A percentile compares a stretch with the other conserved stretches of the same genome.
Evolutionary conservation across 2,888 invertebrate genomes (phyloP).

Genomic region (Toxonevra muliebris): DNA sequence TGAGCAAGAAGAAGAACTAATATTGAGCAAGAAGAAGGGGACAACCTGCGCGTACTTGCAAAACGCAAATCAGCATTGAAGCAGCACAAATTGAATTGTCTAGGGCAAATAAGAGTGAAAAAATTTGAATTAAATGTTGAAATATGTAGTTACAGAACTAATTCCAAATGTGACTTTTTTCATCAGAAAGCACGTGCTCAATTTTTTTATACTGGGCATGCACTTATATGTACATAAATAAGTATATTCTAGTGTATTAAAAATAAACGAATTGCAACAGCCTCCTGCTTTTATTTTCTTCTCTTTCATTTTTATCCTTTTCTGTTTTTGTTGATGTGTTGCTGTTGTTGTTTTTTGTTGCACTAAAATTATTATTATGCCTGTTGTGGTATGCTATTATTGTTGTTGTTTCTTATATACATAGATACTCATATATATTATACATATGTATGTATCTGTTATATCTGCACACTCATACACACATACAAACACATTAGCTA

Average conservation of each 20-base stretch:
- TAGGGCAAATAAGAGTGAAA: too few relatives aligned
- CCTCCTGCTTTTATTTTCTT: slow-evolving; percentile 24
- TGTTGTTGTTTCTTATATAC: slow-evolving; percentile 3
- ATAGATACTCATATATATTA: background rate
- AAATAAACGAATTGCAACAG: slow-evolving; percentile 13
- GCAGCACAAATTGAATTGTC: too few relatives aligned
- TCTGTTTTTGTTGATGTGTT: slow-evolving; percentile 34
- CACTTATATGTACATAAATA: background rate
- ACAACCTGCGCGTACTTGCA: too few relatives aligned
- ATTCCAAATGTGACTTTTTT: too few relatives aligned
- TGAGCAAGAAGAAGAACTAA: too few relatives aligned
- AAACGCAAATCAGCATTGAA: too few relatives aligned
- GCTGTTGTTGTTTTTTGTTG: slow-evolving; percentile 36
- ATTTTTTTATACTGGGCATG: too few relatives aligned
- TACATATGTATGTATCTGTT: background rate
- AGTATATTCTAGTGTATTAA: background rate
- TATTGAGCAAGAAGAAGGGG: too few relatives aligned
- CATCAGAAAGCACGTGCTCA: too few relatives aligned
- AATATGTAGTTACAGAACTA: too few relatives aligned
- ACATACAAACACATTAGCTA: too few relatives aligned
- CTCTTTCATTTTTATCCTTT: slow-evolving; percentile 20
- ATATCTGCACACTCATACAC: background rate
- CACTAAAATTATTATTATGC: slow-evolving; percentile 32
- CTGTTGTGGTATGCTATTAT: slow-evolving; percentile 14
- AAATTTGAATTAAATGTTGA: too few relatives aligned